A percentile compares a stretch with the other conserved stretches of the same genome.
phyloP scores from a whole-genome alignment of 2,888 invertebrate genomes.

The Aproaerema taeniolella region DNA sequence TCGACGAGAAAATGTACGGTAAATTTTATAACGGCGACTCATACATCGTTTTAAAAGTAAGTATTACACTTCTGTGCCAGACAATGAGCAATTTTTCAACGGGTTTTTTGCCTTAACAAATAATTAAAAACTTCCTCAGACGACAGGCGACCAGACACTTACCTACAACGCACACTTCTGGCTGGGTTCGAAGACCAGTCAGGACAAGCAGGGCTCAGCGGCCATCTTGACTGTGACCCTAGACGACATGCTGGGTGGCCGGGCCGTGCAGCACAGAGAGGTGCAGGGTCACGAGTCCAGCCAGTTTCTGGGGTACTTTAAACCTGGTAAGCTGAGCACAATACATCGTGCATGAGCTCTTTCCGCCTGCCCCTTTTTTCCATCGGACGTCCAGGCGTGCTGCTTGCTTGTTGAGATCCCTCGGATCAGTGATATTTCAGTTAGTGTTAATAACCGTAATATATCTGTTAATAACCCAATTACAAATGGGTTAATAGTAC shows the following conservation, averaged over 20 bases:
- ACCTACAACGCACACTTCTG: conserved; percentile 92
- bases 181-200: conserved; percentile 89
- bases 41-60: conserved; percentile 88
- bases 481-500: too few relatives aligned
- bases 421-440: too few relatives aligned
- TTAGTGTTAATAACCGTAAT: too few relatives aligned
- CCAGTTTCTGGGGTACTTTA: conserved; percentile 89
- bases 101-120: too few relatives aligned
- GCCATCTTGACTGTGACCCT: conserved; percentile 88
- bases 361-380: too few relatives aligned
- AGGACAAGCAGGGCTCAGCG: conserved; percentile 86
- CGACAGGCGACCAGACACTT: conserved; percentile 77
- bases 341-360: too few relatives aligned
- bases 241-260: conserved; percentile 90
- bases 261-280: conserved; percentile 91
- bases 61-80: background rate
- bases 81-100: too few relatives aligned
- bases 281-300: conserved; percentile 93
- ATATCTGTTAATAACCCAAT: too few relatives aligned
- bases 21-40: conserved; percentile 93
- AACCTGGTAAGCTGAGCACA: conserved; percentile 71
- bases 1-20: conserved; percentile 83
- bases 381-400: too few relatives aligned
- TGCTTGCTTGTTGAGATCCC: too few relatives aligned
- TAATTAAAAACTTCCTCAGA: too few relatives aligned